phyloP scores from a whole-genome alignment of 2,113 vertebrate genomes.

The Chinchilla lanigera region DNA sequence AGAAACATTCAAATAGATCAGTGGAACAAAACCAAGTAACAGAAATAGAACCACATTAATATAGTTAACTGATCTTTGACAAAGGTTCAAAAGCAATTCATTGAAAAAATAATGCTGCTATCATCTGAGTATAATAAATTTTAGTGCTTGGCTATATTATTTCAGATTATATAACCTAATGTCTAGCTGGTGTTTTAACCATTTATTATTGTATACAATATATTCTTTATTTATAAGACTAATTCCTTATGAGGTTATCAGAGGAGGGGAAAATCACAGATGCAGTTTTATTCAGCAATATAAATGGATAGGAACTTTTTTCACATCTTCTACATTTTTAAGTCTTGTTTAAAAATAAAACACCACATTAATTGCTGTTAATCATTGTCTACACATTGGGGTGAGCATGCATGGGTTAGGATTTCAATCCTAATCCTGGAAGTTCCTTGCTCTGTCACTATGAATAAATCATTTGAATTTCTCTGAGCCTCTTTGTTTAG shows the following conservation, averaged over 20 bases:
- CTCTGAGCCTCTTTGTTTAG: not conserved
- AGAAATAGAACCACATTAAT: no score
- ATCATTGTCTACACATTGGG: not conserved
- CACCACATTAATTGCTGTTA: not conserved
- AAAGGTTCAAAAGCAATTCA: not conserved
- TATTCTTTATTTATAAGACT: not conserved
- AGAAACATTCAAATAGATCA: not conserved
- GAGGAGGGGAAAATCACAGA: not conserved
- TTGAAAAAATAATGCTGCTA: not conserved
- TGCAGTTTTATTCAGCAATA: not conserved
- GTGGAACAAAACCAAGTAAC: not conserved
- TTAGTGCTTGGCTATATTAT: not conserved
- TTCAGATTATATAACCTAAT: not conserved
- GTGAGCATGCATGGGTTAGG: not conserved
- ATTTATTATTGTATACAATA: not conserved
- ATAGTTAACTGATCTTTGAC: not conserved
- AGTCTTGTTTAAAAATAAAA: conserved; percentile 13
- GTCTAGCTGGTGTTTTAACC: not conserved
- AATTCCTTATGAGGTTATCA: not conserved
- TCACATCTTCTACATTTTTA: not conserved
- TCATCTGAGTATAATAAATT: not conserved
- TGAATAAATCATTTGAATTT: not conserved
- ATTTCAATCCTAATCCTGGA: not conserved
- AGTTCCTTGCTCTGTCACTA: not conserved
- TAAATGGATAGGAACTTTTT: not conserved